These are phyloP conservation scores for Zaprionus obscuricornis DNA, from an alignment of 2,888 invertebrate species.

Conservation along the genomic window DNA sequence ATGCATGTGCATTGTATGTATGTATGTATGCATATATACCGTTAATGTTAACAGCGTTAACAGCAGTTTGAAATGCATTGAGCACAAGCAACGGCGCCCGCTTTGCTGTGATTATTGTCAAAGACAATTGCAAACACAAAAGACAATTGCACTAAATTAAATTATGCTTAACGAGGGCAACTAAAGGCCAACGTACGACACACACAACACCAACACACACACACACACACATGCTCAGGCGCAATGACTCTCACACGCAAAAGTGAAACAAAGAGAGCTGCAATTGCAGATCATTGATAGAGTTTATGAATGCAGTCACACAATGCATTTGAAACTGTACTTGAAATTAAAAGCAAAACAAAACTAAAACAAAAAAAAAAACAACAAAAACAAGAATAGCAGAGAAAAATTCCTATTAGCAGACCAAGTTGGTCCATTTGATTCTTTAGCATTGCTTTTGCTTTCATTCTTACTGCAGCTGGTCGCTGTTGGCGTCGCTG, in stretches of 20 bases:
- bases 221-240: constrained; percentile 18
- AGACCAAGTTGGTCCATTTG: constrained; percentile 74
- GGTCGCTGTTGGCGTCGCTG: constrained; percentile 15
- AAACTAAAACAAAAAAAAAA: neutral
- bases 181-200: constrained; percentile 56
- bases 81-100: constrained; percentile 22
- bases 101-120: constrained; percentile 41
- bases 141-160: constrained; percentile 63
- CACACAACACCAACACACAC: constrained; percentile 22
- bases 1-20: constrained; percentile 8
- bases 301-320: constrained; percentile 18
- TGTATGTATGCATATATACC: constrained; percentile 21
- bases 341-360: constrained; percentile 13
- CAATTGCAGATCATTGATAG: neutral
- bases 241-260: constrained; percentile 22
- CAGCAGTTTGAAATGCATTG: constrained; percentile 38
- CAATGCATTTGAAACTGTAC: constrained; percentile 38
- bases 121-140: constrained; percentile 54
- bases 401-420: constrained; percentile 56
- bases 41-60: constrained; percentile 37
- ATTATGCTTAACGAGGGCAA: constrained; percentile 65
- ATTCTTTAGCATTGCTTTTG: constrained; percentile 56
- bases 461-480: constrained; percentile 48
- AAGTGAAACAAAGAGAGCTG: neutral
- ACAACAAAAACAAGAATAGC: constrained; percentile 5